Evolutionary conservation across 1,140 invertebrate species (phyloP).

Genomic region (Apocrypta bakeri): DNA sequence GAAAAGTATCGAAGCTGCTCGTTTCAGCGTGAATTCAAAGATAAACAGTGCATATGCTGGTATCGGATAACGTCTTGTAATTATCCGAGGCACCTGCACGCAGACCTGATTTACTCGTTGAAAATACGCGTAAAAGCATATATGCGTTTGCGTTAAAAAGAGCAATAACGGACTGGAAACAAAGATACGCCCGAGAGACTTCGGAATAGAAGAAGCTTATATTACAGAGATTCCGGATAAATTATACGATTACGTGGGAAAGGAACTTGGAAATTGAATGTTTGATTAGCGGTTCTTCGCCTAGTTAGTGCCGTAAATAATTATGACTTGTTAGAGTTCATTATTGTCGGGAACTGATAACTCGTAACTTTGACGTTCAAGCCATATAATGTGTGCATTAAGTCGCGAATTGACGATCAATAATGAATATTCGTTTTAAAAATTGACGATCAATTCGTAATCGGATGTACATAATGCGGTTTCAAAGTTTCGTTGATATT

Average conservation of each 20-base stretch:
- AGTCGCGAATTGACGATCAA: too few species aligned
- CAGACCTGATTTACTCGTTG: not conserved
- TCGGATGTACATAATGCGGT: too few species aligned
- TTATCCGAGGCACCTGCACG: not conserved
- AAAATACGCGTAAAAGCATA: not conserved
- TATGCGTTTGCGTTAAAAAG: not conserved
- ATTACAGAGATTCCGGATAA: not conserved
- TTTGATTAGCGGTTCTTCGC: not conserved
- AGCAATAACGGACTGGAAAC: not conserved
- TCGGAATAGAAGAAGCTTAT: not conserved
- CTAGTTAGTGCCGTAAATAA: not conserved
- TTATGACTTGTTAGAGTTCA: not conserved
- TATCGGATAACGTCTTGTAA: slow-evolving; percentile 17
- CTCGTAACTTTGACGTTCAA: not conserved
- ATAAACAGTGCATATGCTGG: slow-evolving; percentile 6
- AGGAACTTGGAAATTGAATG: not conserved
- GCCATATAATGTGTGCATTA: not conserved
- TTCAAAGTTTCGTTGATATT: too few species aligned
- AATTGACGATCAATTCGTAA: too few species aligned
- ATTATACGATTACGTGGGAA: not conserved
- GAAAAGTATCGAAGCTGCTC: slow-evolving; percentile 28
- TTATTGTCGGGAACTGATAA: not conserved
- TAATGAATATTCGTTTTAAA: too few species aligned
- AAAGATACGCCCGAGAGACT: slow-evolving; percentile 10
- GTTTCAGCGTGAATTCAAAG: slow-evolving; percentile 6